Conservation (phyloP, 2,888 invertebrate species). For the Perizoma affinitatum region DNA sequence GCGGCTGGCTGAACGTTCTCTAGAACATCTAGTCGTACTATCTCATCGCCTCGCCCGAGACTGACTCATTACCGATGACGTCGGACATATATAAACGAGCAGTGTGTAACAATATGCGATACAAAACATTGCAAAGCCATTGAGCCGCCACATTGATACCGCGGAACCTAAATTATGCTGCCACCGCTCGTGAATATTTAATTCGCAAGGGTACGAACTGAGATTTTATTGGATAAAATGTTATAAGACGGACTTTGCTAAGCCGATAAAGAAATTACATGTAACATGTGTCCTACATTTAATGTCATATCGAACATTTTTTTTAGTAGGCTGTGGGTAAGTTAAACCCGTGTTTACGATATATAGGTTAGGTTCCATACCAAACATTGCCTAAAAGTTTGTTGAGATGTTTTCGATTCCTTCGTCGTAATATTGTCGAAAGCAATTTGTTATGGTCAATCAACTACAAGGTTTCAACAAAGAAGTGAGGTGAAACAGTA, state of each 20-base stretch:
- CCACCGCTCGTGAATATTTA: conserved; percentile 34
- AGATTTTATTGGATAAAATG: conserved; percentile 6
- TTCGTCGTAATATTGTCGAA: too few species aligned
- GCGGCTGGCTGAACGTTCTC: conserved; percentile 62
- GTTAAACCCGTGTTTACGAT: too few species aligned
- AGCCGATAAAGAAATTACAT: too few species aligned
- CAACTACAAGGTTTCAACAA: too few species aligned
- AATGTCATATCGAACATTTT: too few species aligned
- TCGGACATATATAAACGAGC: conserved; percentile 42
- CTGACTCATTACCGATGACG: conserved; percentile 63
- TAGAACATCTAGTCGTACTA: conserved; percentile 55
- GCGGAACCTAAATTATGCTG: conserved; percentile 22
- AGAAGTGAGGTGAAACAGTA: too few species aligned
- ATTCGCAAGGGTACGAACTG: conserved; percentile 21
- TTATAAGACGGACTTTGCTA: neutral
- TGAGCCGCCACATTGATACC: conserved; percentile 24
- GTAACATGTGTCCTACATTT: too few species aligned
- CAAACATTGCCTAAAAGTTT: too few species aligned
- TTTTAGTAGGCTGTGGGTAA: too few species aligned
- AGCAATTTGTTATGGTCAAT: too few species aligned
- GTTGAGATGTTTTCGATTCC: too few species aligned
- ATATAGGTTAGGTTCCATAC: too few species aligned
- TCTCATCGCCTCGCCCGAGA: conserved; percentile 47
- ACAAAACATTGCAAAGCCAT: conserved; percentile 35
- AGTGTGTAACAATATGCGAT: conserved; percentile 24